Evolutionary conservation across 53 echinoderm and acorn worm species (phyloP), one percentile per base, ranked within the genome.

Genomic region (Arbacia lixula): DNA sequence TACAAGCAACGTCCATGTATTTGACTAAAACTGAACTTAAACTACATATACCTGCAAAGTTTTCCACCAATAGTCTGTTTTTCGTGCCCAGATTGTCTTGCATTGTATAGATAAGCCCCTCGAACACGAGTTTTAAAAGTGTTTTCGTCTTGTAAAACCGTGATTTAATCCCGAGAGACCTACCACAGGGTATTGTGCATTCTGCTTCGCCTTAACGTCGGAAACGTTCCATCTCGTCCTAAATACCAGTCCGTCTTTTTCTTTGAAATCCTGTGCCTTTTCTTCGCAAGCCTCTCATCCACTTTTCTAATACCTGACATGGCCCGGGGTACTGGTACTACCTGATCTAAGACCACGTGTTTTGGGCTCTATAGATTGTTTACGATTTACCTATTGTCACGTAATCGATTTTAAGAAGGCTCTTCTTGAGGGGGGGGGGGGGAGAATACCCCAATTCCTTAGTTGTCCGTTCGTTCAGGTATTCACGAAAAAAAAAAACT

Each of bases 341-440:
- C 11, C 32, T 34, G 53, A 12, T 16, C 14, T 14, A 2, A 21
- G 1, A 58, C 36, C 78, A 64, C 82, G 62, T 81, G 82, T 43
- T 81, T 42, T 2, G 82, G 60, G 69, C 29, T 58, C 25, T n/a
- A n/a, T n/a, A n/a, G n/a, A 62, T 64, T 81, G 64, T 81, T 81
- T 81, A 49, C 46, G 64, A 42, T 42, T 49, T 49, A 43, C 43
- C 32, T 49, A 80, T 80, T 80, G 80, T 80, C 12, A 31, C 2
- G 43, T 80, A 81, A 81, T 81, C 82, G 82, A 81, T 61, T 81
- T 63, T 81, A 41, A 63, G 50, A 63, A 46, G 62, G 17, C 43
- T 34, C 28, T 69, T 43, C 21, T n/a, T n/a, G n/a, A n/a, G n/a
- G n/a, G n/a, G n/a, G n/a, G n/a, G n/a, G n/a, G n/a, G n/a, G n/a